Conservation (phyloP, 2,888 invertebrate species). For the Lochmaea crataegi region DNA sequence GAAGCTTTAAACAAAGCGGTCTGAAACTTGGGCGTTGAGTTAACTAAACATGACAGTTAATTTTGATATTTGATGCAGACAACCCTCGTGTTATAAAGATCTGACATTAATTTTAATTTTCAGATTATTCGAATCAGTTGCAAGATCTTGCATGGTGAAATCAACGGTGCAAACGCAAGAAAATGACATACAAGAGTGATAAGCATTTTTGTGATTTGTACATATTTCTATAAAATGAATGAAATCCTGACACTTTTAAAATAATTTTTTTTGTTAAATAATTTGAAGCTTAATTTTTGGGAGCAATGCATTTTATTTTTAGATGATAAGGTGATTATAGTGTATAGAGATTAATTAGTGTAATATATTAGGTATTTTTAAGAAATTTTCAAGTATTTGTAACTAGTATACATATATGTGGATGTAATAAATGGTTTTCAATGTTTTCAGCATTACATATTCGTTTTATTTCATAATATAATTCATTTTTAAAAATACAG, state of each 20-base stretch:
- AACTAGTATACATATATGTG: conserved; percentile 62
- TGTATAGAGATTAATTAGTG: conserved; percentile 58
- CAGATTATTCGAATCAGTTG: conserved; percentile 96
- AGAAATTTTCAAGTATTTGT: conserved; percentile 65
- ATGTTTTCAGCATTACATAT: conserved; percentile 54
- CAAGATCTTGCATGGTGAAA: conserved; percentile 93
- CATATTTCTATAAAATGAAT: conserved; percentile 47
- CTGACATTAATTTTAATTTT: conserved; percentile 51
- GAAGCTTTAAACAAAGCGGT: too few species aligned
- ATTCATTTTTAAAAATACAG: too few species aligned
- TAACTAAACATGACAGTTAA: too few species aligned
- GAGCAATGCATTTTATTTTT: conserved; percentile 51
- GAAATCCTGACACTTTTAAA: conserved; percentile 43
- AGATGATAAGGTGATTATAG: conserved; percentile 51
- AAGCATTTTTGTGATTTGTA: conserved; percentile 58
- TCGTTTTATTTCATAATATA: conserved; percentile 1
- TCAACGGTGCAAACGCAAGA: conserved; percentile 74
- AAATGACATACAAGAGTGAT: conserved; percentile 76
- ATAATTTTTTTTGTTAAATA: conserved; percentile 45
- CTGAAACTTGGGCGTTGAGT: too few species aligned
- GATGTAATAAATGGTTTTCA: conserved; percentile 64
- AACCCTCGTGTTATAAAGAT: background rate
- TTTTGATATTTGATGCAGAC: too few species aligned
- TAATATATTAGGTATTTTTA: conserved; percentile 64
- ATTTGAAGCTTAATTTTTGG: conserved; percentile 48